Conservation (phyloP, 2,113 vertebrate species). For the Corvus moneduloides region DNA sequence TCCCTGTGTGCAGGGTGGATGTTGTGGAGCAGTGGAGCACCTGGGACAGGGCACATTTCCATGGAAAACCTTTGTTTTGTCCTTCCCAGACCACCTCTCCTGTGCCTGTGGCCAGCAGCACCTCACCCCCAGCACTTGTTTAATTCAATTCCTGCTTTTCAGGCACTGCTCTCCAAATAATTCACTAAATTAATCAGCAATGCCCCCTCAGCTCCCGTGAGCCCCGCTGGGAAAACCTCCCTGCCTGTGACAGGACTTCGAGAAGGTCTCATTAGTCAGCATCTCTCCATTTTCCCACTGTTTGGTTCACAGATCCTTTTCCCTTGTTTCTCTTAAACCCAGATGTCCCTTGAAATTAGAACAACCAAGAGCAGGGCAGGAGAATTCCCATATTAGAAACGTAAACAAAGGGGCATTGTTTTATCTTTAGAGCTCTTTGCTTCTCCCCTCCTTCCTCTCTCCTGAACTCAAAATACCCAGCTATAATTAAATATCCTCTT, state of each 20-base stretch:
- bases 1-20: not conserved
- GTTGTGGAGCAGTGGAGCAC: not conserved
- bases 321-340: not conserved
- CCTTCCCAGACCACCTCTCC: not conserved
- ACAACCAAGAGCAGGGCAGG: not conserved
- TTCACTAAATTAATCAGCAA: not conserved
- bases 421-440: constrained; percentile 43
- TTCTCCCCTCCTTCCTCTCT: constrained; percentile 52
- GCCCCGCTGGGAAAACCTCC: not conserved
- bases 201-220: not conserved
- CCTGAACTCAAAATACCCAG: constrained; percentile 59
- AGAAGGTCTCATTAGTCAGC: not conserved
- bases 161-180: not conserved
- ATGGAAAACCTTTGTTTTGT: not conserved
- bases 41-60: not conserved
- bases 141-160: not conserved
- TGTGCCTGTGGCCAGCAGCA: not conserved
- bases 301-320: not conserved
- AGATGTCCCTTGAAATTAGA: not conserved
- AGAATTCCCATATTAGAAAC: constrained; percentile 63
- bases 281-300: not conserved
- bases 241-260: not conserved
- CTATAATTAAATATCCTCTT: constrained; percentile 74
- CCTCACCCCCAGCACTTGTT: not conserved
- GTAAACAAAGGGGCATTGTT: constrained; percentile 32